A percentile compares a stretch with the other conserved stretches of the same genome.
Conservation (phyloP, 2,888 invertebrate genomes). For the Rhopalosiphum nymphaeae region DNA sequence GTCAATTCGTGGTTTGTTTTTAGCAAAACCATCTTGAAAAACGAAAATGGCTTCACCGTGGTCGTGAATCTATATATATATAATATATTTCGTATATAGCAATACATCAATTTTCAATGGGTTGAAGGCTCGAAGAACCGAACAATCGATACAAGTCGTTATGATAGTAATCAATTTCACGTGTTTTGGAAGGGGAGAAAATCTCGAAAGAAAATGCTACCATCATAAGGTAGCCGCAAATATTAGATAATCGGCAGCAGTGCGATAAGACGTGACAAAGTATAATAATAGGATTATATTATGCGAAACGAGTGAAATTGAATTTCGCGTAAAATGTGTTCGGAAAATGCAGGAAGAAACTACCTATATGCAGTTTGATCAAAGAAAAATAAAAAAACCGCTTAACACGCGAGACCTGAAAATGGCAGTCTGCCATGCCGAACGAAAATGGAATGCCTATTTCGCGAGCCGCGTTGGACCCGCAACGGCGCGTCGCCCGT, state of each 20-base stretch:
- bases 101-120: background rate
- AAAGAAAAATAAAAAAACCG: background rate
- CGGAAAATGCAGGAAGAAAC: background rate
- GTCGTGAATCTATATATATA: background rate
- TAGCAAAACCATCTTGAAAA: background rate
- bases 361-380: background rate
- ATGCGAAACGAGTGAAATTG: background rate
- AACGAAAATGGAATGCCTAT: background rate
- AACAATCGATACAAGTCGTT: background rate
- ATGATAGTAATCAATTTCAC: background rate
- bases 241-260: background rate
- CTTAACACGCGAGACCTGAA: background rate
- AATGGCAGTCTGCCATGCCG: constrained; percentile 9
- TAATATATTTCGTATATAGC: background rate
- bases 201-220: background rate
- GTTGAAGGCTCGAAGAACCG: background rate
- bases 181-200: background rate
- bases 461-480: background rate
- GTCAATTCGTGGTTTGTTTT: background rate
- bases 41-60: background rate
- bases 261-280: background rate
- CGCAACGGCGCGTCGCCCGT: background rate
- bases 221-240: background rate
- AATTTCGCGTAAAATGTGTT: background rate
- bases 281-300: background rate